A percentile compares a stretch with the other conserved stretches of the same genome.
These are phyloP conservation scores for Salmo trutta DNA, from an alignment of 2,797 vertebrate species.

Conservation along the genomic window DNA sequence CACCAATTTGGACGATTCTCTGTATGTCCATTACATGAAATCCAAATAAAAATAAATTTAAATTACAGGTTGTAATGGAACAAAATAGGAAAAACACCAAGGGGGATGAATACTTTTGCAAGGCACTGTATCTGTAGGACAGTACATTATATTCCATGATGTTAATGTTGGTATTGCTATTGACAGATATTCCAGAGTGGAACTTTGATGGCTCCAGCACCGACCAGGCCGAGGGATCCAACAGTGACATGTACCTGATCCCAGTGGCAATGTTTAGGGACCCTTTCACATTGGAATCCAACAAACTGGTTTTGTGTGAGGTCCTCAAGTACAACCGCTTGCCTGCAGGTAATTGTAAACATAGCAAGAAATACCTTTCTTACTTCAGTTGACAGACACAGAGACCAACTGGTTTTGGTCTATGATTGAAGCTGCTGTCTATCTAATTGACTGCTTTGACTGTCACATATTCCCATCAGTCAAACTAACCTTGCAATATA, in stretches of 20 bases:
- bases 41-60: no score
- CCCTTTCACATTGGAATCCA: conserved; percentile 84
- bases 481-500: background rate
- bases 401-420: background rate
- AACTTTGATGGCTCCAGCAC: conserved; percentile 88
- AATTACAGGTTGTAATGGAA: no score
- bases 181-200: conserved; percentile 85
- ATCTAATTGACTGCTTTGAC: background rate
- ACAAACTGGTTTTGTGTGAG: conserved; percentile 90
- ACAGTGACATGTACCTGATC: conserved; percentile 87
- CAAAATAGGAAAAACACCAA: no score
- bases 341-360: conserved; percentile 73
- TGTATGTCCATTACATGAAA: no score
- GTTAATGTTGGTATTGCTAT: background rate
- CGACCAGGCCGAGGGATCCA: conserved; percentile 74
- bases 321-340: conserved; percentile 82
- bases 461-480: background rate
- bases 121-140: no score
- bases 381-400: background rate
- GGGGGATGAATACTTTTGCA: no score
- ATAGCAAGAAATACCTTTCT: background rate
- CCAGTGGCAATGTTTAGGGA: conserved; percentile 85
- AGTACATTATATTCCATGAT: background rate
- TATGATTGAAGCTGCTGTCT: background rate
- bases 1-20: no score